Evolutionary conservation across 2,888 invertebrate species (phyloP), one percentile per base, ranked within the genome.

Genomic region (Phalangium opilio): DNA sequence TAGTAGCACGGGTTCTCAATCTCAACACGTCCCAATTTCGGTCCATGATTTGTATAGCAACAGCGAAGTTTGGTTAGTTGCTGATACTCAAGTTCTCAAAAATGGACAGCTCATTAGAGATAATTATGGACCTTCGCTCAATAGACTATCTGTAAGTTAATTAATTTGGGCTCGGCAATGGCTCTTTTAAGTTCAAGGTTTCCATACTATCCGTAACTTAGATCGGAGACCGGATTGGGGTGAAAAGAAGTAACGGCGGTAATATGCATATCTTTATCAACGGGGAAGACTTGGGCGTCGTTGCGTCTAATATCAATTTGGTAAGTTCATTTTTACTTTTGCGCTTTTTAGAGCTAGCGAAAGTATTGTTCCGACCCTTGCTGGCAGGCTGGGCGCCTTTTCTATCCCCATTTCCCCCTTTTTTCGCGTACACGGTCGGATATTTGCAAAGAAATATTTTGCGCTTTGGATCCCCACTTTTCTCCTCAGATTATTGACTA

Each of bases 261-360:
- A 54, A 45, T 20, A 70, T 87, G 5, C 76, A 79, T 52, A 74
- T 85, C 55, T 78, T 79, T 57, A 73, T 86, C 47, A 89, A 90
- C 65, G 82, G 83, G 1, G 83, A 85, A 64, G 79, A 82, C 57
- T 73, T 84, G 60, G 82, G 82, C 33, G 71, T 78, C 7, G 78
- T 78, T 32, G 82, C 83, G 48, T 74, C 78, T 49, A 64, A 80
- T 61, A 75, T 87, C 50, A 83, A 85, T 2, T 83, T 82, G 69
- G 81, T 80, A 64, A 69, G 34, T 34, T n/a, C 34, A 12, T 34
- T 12, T 34, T 34, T 34, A 12, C n/a, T n/a, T n/a, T n/a, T n/a
- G n/a, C n/a, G n/a, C n/a, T n/a, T n/a, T n/a, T n/a, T n/a, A n/a
- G n/a, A n/a, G n/a, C n/a, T n/a, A n/a, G n/a, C n/a, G n/a, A n/a